These are phyloP conservation scores for Sylvia atricapilla DNA, from an alignment of 2,113 vertebrate genomes.

Conservation along the genomic window DNA sequence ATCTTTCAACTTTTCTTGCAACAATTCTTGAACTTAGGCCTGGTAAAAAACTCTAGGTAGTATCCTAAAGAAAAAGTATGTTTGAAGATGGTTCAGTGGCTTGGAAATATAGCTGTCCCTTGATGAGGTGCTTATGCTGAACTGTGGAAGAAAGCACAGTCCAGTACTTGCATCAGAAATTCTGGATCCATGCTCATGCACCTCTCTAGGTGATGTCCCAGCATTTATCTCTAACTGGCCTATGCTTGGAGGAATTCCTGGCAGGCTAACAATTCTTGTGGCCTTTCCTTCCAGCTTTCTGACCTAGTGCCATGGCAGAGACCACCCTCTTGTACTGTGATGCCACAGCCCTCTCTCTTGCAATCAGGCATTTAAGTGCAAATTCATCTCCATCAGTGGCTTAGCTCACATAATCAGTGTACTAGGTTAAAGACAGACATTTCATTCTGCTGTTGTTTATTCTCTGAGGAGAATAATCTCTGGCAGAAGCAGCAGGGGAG, in stretches of 20 bases:
- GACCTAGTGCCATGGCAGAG: neutral
- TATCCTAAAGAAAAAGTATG: neutral
- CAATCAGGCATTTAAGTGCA: neutral
- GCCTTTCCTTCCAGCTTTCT: neutral
- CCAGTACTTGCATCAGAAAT: neutral
- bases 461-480: neutral
- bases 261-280: neutral
- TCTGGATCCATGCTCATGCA: accelerated
- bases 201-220: neutral
- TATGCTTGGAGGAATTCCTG: neutral
- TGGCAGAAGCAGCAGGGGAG: neutral
- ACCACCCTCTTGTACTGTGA: neutral
- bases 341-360: neutral
- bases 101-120: neutral
- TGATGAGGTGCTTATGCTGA: neutral
- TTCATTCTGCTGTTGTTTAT: conserved; percentile 18
- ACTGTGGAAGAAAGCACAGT: neutral
- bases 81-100: neutral
- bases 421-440: neutral
- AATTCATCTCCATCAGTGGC: neutral
- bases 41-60: neutral
- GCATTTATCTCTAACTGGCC: neutral
- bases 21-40: neutral
- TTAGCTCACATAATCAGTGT: neutral
- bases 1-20: neutral